phyloP scores from a whole-genome alignment of 92 coral and sea anemone genomes.

The Bergia puertoricense region DNA sequence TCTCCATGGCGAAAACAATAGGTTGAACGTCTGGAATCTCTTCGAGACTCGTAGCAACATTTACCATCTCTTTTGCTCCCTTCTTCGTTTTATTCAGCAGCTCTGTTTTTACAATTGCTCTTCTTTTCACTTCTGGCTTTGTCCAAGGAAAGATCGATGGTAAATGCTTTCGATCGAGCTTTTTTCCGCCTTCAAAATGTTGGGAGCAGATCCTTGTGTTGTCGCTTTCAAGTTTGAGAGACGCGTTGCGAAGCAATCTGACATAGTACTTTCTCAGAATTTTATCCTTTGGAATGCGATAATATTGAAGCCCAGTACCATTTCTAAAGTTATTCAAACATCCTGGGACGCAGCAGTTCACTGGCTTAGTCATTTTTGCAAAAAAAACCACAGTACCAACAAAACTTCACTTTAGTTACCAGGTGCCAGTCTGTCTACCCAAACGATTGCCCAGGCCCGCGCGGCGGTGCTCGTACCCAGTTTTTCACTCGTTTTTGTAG shows the following conservation, averaged over 20 bases:
- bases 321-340: conserved; percentile 57
- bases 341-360: conserved; percentile 54
- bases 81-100: background rate
- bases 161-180: background rate
- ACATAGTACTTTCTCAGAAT: background rate
- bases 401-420: no score
- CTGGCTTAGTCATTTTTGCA: conserved; percentile 33
- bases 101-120: background rate
- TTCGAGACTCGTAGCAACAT: background rate
- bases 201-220: background rate
- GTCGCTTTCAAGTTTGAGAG: conserved; percentile 9
- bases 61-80: background rate
- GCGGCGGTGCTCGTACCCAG: no score
- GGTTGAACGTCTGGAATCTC: background rate
- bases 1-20: background rate
- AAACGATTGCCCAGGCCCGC: conserved; percentile 27
- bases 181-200: background rate
- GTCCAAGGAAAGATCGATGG: background rate
- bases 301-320: conserved; percentile 22
- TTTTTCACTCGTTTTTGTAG: no score
- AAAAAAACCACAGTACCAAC: background rate
- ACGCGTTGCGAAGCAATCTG: conserved; percentile 10
- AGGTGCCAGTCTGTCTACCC: conserved; percentile 12
- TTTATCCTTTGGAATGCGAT: conserved; percentile 48
- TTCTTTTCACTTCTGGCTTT: background rate